Percentiles rank a stretch among this genome's conserved stretches.
Evolutionary conservation across 2,888 invertebrate genomes (phyloP).

Genomic region (Platynereis dumerilii): DNA sequence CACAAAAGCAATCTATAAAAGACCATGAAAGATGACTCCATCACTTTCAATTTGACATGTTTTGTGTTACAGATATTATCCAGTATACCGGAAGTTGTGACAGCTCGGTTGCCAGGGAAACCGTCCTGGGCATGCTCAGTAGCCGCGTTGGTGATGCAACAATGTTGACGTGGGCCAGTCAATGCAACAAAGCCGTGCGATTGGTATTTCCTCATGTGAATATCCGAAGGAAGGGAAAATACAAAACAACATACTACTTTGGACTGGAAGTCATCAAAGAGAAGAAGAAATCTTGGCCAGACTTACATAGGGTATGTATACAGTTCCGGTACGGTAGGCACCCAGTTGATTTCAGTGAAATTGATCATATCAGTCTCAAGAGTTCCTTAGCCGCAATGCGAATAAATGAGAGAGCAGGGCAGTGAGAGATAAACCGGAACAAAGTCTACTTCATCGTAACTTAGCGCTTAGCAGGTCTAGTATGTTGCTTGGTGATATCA

Average conservation of each 20-base stretch:
- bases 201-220: slow-evolving; percentile 46
- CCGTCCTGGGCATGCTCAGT: slow-evolving; percentile 43
- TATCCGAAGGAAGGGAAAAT: slow-evolving; percentile 53
- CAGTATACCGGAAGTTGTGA: slow-evolving; percentile 48
- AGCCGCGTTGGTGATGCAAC: slow-evolving; percentile 42
- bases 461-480: no score
- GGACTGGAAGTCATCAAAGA: slow-evolving; percentile 43
- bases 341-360: not conserved
- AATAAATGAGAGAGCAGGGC: no score
- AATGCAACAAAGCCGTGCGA: slow-evolving; percentile 52
- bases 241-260: slow-evolving; percentile 50
- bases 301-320: no score
- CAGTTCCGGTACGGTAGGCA: not conserved
- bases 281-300: not conserved
- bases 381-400: no score
- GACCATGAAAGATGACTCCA: no score
- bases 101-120: slow-evolving; percentile 44
- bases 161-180: slow-evolving; percentile 47
- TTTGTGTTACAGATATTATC: slow-evolving; percentile 39
- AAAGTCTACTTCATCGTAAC: no score
- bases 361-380: not conserved
- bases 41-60: no score
- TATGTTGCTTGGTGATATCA: no score
- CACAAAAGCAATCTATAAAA: no score
- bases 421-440: no score